Evolutionary conservation across 1,140 invertebrate genomes (phyloP).

Genomic region (Caerostris darwini): DNA sequence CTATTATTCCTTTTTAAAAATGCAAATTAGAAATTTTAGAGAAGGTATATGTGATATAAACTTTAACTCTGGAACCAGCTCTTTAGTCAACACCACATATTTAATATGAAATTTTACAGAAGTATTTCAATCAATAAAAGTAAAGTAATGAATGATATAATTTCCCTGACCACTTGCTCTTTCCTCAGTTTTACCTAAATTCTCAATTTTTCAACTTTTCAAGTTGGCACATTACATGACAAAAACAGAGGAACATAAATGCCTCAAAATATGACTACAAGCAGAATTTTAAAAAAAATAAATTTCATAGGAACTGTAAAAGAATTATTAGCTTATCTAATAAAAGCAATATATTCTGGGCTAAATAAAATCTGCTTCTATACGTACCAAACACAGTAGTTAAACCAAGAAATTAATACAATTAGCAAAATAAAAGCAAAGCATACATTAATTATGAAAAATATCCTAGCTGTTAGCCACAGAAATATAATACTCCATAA

Average conservation of each 20-base stretch:
- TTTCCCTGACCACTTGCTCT: too few relatives aligned
- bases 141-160: too few relatives aligned
- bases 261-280: neutral
- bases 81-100: too few relatives aligned
- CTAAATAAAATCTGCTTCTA: neutral
- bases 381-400: neutral
- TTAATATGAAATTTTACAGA: too few relatives aligned
- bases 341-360: neutral
- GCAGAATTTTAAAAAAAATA: neutral
- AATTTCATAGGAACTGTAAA: constrained; percentile 11
- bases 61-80: too few relatives aligned
- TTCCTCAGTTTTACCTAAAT: too few relatives aligned
- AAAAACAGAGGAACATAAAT: neutral
- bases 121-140: too few relatives aligned
- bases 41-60: too few relatives aligned
- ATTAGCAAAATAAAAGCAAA: constrained; percentile 2
- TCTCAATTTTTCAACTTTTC: neutral
- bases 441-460: neutral
- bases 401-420: neutral
- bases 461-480: neutral
- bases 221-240: neutral
- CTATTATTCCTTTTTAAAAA: too few relatives aligned
- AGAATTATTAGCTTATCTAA: neutral
- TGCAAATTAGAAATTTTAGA: too few relatives aligned
- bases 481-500: neutral